Evolutionary conservation across 2,797 vertebrate genomes (phyloP).

Genomic region (Sciurus carolinensis): DNA sequence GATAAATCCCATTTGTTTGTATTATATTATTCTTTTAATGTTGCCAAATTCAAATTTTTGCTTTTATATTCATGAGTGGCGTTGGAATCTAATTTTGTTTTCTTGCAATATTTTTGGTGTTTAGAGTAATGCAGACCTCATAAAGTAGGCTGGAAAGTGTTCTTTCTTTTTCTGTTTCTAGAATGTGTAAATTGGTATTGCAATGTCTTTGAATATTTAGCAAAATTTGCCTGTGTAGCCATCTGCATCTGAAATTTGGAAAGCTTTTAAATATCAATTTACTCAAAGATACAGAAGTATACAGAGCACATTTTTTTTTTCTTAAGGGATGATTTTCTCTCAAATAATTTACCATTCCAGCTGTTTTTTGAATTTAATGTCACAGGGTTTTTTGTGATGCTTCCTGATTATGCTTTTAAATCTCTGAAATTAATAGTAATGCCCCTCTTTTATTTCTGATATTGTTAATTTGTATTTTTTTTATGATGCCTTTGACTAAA

Average conservation of each 20-base stretch:
- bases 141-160: background rate
- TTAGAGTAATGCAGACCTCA: background rate
- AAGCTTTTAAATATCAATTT: background rate
- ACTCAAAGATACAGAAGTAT: background rate
- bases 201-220: background rate
- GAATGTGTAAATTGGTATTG: background rate
- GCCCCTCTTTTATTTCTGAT: background rate
- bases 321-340: background rate
- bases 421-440: background rate
- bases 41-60: background rate
- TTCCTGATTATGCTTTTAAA: background rate
- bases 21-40: background rate
- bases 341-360: background rate
- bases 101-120: background rate
- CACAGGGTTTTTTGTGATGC: background rate
- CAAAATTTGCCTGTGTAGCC: background rate
- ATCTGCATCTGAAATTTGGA: background rate
- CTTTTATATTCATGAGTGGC: background rate
- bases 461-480: background rate
- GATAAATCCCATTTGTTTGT: background rate
- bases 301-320: background rate
- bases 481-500: background rate
- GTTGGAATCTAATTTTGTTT: background rate
- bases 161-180: background rate
- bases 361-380: background rate